phyloP scores from a whole-genome alignment of 2,888 invertebrate species.

The Balanococcus diminutus region DNA sequence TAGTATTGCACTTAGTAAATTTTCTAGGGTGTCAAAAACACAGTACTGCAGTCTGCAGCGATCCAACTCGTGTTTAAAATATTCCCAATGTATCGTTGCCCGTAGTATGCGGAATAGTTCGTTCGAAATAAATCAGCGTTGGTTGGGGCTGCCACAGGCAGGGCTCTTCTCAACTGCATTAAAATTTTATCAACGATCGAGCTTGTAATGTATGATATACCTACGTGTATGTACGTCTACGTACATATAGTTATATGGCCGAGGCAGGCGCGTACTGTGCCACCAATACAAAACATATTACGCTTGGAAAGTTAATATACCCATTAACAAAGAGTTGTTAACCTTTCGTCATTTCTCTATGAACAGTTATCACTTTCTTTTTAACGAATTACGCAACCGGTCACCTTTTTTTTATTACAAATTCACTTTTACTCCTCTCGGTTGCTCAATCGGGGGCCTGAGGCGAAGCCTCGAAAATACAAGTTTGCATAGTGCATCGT shows the following conservation, averaged over 20 bases:
- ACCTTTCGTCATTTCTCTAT: slow-evolving; percentile 50
- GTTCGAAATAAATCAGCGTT: background rate
- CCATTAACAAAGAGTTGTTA: slow-evolving; percentile 54
- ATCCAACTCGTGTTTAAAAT: background rate
- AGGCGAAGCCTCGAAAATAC: background rate
- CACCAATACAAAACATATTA: slow-evolving; percentile 51
- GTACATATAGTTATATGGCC: background rate
- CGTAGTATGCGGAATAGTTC: background rate
- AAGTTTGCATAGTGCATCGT: background rate
- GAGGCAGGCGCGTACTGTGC: background rate
- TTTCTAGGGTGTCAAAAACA: no score
- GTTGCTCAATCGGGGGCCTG: background rate
- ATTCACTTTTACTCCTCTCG: slow-evolving; percentile 41
- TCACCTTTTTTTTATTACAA: slow-evolving; percentile 48
- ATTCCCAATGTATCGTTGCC: background rate
- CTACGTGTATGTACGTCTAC: no score
- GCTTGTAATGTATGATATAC: background rate
- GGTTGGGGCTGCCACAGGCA: background rate
- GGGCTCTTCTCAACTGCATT: background rate
- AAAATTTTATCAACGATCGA: background rate
- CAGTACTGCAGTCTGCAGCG: no score
- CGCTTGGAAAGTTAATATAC: slow-evolving; percentile 54
- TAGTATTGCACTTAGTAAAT: no score
- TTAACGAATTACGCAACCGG: slow-evolving; percentile 52
- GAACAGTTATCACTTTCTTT: slow-evolving; percentile 55